These are phyloP conservation scores for Silurus aristotelis DNA, from an alignment of 2,797 vertebrate genomes.

Conservation along the genomic window DNA sequence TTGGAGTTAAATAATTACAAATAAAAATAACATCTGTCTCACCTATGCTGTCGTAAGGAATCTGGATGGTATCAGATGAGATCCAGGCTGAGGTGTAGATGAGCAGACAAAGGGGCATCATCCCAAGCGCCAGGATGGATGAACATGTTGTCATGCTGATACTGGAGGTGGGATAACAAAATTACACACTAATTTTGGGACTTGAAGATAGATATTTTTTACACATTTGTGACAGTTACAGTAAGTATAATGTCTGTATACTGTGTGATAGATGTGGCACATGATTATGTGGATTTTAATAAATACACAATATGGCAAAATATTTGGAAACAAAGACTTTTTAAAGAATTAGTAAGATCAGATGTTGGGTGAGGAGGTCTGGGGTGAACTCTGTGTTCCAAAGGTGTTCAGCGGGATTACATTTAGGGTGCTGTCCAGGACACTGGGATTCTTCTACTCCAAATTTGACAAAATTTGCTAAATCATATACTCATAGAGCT, in stretches of 20 bases:
- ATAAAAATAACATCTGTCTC: constrained; percentile 51
- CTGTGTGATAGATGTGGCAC: no score
- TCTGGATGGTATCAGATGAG: constrained; percentile 73
- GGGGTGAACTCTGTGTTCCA: neutral
- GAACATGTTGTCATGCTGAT: constrained; percentile 97
- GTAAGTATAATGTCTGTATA: no score
- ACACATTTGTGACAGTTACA: no score
- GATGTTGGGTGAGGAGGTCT: neutral
- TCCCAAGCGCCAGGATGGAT: constrained; percentile 91
- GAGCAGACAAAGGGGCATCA: constrained; percentile 96
- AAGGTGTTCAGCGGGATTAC: neutral
- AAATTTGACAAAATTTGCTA: neutral
- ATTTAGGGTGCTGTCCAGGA: neutral
- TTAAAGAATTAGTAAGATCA: no score
- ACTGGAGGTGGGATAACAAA: constrained; percentile 67
- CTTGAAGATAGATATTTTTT: neutral
- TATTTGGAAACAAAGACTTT: no score
- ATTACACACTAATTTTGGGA: neutral
- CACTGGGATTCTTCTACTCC: neutral
- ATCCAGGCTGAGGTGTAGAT: constrained; percentile 89
- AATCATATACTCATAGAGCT: neutral
- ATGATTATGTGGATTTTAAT: no score
- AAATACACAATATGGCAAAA: no score
- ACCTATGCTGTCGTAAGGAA: constrained; percentile 93
- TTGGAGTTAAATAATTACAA: neutral